A percentile compares a stretch with the other conserved stretches of the same genome.
Evolutionary conservation across 2,888 invertebrate species (phyloP).

Genomic region (Cyaniris semiargus): DNA sequence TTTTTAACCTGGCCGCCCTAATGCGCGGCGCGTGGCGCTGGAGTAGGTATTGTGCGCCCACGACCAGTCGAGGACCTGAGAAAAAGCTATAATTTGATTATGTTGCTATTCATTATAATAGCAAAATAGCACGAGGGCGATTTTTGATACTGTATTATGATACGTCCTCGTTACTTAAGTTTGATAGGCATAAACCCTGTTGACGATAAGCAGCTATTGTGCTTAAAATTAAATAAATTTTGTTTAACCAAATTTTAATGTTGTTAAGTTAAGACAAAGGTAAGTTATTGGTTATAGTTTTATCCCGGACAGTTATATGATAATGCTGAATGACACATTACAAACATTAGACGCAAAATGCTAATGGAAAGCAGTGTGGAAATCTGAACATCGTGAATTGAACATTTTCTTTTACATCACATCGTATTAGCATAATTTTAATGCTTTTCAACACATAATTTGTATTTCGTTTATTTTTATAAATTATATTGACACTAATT

Average conservation of each 20-base stretch:
- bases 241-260: too few species aligned
- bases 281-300: too few species aligned
- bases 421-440: too few species aligned
- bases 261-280: too few species aligned
- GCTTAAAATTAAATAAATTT: neutral
- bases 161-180: constrained; percentile 13
- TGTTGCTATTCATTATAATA: constrained; percentile 38
- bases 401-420: neutral
- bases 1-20: constrained; percentile 60
- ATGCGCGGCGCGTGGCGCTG: constrained; percentile 67
- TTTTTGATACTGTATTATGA: constrained; percentile 4
- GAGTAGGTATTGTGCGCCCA: constrained; percentile 59
- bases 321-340: too few species aligned
- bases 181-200: too few species aligned
- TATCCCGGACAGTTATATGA: too few species aligned
- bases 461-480: too few species aligned
- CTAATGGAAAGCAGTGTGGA: neutral
- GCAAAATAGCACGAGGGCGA: constrained; percentile 12
- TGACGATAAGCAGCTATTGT: neutral
- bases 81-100: constrained; percentile 43
- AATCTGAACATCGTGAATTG: neutral
- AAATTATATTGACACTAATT: too few species aligned
- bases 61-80: constrained; percentile 41
- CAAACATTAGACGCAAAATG: neutral
- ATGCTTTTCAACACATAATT: too few species aligned